These are phyloP conservation scores for Neodiprion fabricii DNA, from an alignment of 1,140 invertebrate species.

Conservation along the genomic window DNA sequence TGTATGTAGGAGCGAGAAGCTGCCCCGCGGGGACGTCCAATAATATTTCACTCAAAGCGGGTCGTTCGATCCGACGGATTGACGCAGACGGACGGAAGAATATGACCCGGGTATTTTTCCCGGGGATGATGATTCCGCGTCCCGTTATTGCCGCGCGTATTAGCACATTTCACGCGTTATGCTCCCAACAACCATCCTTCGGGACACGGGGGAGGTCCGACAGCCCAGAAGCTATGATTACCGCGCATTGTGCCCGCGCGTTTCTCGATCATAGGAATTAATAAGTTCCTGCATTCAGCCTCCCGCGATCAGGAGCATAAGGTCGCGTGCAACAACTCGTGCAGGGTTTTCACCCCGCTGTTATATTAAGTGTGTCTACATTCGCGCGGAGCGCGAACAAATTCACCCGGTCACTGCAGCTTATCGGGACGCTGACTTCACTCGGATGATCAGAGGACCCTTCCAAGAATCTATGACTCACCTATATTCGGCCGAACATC, in stretches of 20 bases:
- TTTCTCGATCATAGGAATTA: slow-evolving; percentile 3
- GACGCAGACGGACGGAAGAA: background rate
- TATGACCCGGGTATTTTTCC: background rate
- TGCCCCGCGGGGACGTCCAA: slow-evolving; percentile 3
- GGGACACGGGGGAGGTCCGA: background rate
- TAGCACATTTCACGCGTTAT: background rate
- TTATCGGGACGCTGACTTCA: background rate
- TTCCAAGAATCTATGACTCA: no score
- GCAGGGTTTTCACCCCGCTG: background rate
- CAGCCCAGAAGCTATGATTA: background rate
- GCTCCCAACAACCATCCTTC: background rate
- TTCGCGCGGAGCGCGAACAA: no score
- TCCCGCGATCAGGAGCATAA: background rate
- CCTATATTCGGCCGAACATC: no score
- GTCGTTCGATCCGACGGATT: background rate
- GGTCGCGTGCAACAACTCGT: background rate
- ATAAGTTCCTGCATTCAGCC: background rate
- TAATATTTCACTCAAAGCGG: slow-evolving; percentile 7
- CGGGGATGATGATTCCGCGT: background rate
- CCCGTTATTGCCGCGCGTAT: background rate
- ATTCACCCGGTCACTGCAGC: background rate
- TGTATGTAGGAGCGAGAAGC: background rate
- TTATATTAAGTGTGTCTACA: no score
- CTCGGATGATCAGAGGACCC: background rate
- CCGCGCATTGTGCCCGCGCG: background rate